Conservation (phyloP, 2,113 vertebrate species). For the Austrofundulus limnaeus region DNA sequence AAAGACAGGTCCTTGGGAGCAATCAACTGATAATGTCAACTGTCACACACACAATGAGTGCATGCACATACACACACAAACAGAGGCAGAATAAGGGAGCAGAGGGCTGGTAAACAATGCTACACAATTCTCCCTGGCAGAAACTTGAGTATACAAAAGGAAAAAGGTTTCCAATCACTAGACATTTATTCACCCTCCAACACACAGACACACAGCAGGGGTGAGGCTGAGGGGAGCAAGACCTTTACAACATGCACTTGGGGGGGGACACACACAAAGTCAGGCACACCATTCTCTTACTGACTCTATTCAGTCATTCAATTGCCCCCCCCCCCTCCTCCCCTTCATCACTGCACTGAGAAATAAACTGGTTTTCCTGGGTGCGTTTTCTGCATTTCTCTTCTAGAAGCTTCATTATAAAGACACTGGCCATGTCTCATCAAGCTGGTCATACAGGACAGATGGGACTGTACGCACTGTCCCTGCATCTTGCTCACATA, state of each 20-base stretch:
- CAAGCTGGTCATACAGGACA: slow-evolving; percentile 23
- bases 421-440: slow-evolving; percentile 18
- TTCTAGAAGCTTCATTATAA: slow-evolving; percentile 12
- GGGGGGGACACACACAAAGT: slow-evolving; percentile 49
- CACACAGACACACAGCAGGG: slow-evolving; percentile 26
- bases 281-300: slow-evolving; percentile 51
- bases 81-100: slow-evolving; percentile 55
- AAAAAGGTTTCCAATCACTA: slow-evolving; percentile 75
- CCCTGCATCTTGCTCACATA: slow-evolving; percentile 24
- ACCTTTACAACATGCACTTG: slow-evolving; percentile 61
- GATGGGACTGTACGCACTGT: slow-evolving; percentile 31
- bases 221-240: slow-evolving; percentile 43
- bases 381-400: slow-evolving; percentile 11
- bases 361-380: slow-evolving; percentile 23
- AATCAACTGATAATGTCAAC: slow-evolving; percentile 74
- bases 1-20: slow-evolving; percentile 46
- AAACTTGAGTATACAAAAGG: slow-evolving; percentile 72
- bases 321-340: slow-evolving; percentile 20
- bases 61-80: slow-evolving; percentile 30
- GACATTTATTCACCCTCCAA: slow-evolving; percentile 63
- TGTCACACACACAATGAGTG: slow-evolving; percentile 41
- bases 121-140: slow-evolving; percentile 70
- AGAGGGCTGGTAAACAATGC: slow-evolving; percentile 73
- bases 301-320: slow-evolving; percentile 47
- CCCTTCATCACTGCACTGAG: slow-evolving; percentile 18